Conservation (phyloP, 2,888 invertebrate species). For the Tryphoninae sp. region DNA sequence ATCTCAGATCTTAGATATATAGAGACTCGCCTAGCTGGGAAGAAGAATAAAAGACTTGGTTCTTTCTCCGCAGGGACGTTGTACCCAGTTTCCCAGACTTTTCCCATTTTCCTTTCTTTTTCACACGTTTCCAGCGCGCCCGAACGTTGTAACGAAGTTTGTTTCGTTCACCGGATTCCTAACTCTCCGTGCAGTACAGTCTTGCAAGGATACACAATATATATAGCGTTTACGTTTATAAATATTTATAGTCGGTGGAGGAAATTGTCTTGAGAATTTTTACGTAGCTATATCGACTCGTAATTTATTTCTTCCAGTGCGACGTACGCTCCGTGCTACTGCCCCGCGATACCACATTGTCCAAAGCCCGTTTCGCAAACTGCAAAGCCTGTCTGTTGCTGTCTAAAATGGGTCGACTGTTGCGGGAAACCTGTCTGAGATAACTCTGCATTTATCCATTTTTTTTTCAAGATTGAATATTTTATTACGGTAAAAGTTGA, state of each 20-base stretch:
- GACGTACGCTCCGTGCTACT: conserved; percentile 70
- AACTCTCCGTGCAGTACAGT: neutral
- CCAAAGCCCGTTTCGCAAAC: conserved; percentile 43
- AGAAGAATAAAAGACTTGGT: conserved; percentile 12
- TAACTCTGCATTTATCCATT: neutral
- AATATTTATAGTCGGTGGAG: neutral
- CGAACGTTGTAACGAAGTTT: conserved; percentile 38
- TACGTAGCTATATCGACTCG: neutral
- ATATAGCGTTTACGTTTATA: neutral
- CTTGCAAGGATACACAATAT: conserved; percentile 12
- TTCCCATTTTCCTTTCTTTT: conserved; percentile 2
- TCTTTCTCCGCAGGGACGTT: conserved; percentile 31
- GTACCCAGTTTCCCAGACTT: conserved; percentile 23
- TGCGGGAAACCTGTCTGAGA: conserved; percentile 68
- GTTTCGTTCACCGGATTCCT: neutral
- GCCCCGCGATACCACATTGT: conserved; percentile 65
- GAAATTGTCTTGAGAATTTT: conserved; percentile 22
- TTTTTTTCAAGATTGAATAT: neutral
- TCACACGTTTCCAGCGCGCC: neutral
- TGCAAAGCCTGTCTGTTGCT: conserved; percentile 61
- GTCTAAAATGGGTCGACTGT: conserved; percentile 69
- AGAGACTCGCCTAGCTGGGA: neutral
- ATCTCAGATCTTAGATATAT: neutral
- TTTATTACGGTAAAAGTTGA: neutral
- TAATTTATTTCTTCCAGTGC: conserved; percentile 64